Conservation (phyloP, 2,113 vertebrate species). For the Diphyllodes magnificus region DNA sequence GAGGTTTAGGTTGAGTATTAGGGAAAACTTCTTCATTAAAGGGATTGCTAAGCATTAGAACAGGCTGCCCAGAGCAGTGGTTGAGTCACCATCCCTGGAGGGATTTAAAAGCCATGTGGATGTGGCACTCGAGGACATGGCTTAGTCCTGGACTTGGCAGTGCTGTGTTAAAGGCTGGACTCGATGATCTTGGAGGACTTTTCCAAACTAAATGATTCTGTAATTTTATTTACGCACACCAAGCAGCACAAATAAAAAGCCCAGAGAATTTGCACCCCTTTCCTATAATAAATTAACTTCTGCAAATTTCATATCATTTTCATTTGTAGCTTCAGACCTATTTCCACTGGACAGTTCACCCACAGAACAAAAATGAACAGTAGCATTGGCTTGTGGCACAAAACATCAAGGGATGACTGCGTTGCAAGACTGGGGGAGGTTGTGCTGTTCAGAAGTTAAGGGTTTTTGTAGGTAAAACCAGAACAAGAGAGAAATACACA, state of each 20-base stretch:
- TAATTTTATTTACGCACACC: rapidly evolving
- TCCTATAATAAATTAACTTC: not conserved
- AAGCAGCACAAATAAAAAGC: not conserved
- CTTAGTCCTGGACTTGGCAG: not conserved
- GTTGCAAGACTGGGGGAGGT: not conserved
- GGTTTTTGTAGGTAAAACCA: not conserved
- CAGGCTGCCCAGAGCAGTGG: not conserved
- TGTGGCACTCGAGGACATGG: not conserved
- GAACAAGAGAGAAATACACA: not conserved
- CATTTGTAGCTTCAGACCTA: not conserved
- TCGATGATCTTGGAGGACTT: not conserved
- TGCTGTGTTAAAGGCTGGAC: not conserved
- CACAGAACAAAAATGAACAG: not conserved
- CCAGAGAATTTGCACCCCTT: not conserved
- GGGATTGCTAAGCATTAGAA: not conserved
- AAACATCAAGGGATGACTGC: not conserved
- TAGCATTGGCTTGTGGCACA: not conserved
- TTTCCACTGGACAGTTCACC: not conserved
- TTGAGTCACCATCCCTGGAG: not conserved
- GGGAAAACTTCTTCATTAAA: not conserved
- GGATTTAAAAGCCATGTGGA: not conserved
- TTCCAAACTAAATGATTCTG: rapidly evolving
- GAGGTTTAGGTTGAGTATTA: not conserved
- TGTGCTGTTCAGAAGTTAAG: not conserved
- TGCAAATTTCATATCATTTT: not conserved